Evolutionary conservation across 2,888 invertebrate genomes (phyloP), one percentile per base, ranked within the genome.

Genomic region (Endomychus coccineus): DNA sequence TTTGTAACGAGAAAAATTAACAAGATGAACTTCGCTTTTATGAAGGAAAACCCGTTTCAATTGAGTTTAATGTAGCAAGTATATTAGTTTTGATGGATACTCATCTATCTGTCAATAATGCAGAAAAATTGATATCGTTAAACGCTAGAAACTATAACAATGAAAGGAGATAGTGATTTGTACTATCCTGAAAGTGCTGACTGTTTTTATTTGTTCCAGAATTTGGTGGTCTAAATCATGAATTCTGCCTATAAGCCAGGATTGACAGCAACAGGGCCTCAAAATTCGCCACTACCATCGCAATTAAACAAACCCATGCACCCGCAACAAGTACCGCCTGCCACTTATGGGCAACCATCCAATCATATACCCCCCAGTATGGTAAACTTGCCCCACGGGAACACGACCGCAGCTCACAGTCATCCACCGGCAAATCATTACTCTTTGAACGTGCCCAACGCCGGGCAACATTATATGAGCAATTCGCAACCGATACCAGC

Each of bases 211-310:
- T n/a, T n/a, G n/a, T n/a, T n/a, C n/a, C n/a, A n/a, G n/a, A n/a
- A n/a, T n/a, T n/a, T n/a, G n/a, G n/a, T n/a, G n/a, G 12, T 25
- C 55, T 55, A 57, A 63, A 67, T 62, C 62, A 75, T 76, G 76
- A 76, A 74, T 69, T 74, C 75, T 57, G 73, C 74, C 58, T 62
- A 75, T 64, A 75, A 75, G 66, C 74, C 75, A 61, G 73, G 70
- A 56, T 58, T 74, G 55, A 66, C 73, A 48, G 68, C 72, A 64
- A 45, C 59, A 17, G 52, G 54, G 29, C 62, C 67, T 59, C 64
- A 71, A 64, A 58, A 53, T 44, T 45, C 60, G 14, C 36, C 55
- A 16, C 54, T 53, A 29, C 44, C 55, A 15, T 42, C 52, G 12
- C 57, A 52, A 33, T 38, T 59, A 27, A 56, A 50, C 34, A 63